Percentiles rank a stretch among this genome's conserved stretches.
Evolutionary conservation across 2,888 invertebrate species (phyloP).

Genomic region (Andricus quercusramuli): DNA sequence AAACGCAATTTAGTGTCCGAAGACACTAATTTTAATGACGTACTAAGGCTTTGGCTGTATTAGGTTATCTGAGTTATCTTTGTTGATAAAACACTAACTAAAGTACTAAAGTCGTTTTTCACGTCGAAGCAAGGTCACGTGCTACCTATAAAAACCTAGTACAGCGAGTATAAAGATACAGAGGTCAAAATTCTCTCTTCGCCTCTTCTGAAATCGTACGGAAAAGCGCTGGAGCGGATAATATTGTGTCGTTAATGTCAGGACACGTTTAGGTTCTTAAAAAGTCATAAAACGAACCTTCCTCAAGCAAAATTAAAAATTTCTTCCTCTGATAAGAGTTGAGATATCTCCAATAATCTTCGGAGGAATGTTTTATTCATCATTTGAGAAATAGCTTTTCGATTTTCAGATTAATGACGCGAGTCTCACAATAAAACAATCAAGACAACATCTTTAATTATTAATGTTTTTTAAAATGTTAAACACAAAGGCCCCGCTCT

Average conservation of each 20-base stretch:
- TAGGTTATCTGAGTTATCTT: constrained; percentile 18
- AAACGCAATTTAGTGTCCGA: background rate
- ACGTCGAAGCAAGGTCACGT: constrained; percentile 26
- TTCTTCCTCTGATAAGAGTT: background rate
- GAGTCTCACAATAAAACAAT: no score
- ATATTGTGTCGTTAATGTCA: constrained; percentile 5
- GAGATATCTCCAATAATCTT: background rate
- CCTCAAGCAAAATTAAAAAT: background rate
- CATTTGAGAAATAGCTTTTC: background rate
- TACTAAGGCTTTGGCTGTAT: constrained; percentile 6
- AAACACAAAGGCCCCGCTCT: background rate
- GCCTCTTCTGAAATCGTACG: background rate
- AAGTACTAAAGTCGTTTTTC: constrained; percentile 30
- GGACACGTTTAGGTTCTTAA: background rate
- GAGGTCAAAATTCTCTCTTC: constrained; percentile 38
- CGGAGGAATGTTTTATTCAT: background rate
- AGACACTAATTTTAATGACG: constrained; percentile 23
- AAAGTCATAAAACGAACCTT: background rate
- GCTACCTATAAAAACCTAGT: constrained; percentile 31
- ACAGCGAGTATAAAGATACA: constrained; percentile 16
- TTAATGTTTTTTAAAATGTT: background rate
- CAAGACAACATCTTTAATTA: background rate
- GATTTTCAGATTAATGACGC: background rate
- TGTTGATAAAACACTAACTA: constrained; percentile 31
- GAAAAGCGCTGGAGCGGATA: background rate